Base-by-base conservation (phyloP, 2,797 vertebrate genomes). In the Onychomys arenicola region DNA sequence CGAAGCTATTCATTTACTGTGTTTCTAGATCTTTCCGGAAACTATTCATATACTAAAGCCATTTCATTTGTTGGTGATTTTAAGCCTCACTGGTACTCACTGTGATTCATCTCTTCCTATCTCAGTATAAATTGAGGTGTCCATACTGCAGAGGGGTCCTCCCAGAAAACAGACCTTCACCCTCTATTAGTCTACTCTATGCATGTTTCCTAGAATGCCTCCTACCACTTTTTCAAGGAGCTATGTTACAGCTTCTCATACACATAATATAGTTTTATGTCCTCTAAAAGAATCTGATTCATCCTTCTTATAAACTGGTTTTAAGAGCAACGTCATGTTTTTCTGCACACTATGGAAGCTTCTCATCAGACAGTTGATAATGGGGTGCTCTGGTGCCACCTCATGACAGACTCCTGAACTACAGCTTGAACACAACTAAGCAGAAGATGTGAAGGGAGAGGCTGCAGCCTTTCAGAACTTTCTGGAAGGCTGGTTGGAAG, bases 401-500 rank as follows among this genome's bases (percentile, higher is more conserved):
- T 92, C 1, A n/a, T 92, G 91, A 49, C 73, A 75, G 0, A 40
- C 49, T 2, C 0, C 16, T 83, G 67, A 93, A 89, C 75, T 86
- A 55, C 83, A 93, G 23, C 25, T 34, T 96, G 65, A 96, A 75
- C 32, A 32, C 6, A 4, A 1, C 16, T 6, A 21, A 76, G 34
- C 27, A 46, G 21, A 78, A 77, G 37, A 25, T 2, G 2, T 32
- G 55, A 46, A 49, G 3, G 52, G 14, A 55, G 46, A 25, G 25
- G 32, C 69, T 71, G 59, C 49, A 73, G 67, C 10, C 8, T 23
- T 55, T 37, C 40, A 75, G 37, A 90, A 32, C 32, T 67, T 76
- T 95, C 84, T 71, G 49, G 55, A 93, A 84, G 40, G 61, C 19
- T n/a, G 19, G 10, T n/a, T 84, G 37, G 55, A 78, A 77, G 94